Evolutionary conservation across 2,797 vertebrate species (phyloP), one percentile per base, ranked within the genome.

Genomic region (Monodelphis domestica): DNA sequence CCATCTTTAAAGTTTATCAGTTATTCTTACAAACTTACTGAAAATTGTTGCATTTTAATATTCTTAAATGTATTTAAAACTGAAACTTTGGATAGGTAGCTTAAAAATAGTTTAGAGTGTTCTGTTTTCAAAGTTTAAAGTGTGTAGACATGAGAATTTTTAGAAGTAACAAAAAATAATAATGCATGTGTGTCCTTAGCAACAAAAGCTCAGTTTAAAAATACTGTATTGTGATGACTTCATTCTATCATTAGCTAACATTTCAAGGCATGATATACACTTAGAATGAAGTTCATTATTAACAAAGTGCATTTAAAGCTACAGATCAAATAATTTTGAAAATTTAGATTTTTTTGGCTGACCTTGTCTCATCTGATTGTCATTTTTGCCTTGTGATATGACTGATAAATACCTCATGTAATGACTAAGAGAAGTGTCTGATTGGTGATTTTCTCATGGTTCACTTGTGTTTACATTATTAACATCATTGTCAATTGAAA

Each of bases 201-300:
- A 84, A 78, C n/a, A 38, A 38, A 84, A 26, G 26, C 6, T 92
- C 21, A 89, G 30, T 50, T 89, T 94, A 88, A 53, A 97, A 95
- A 54, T 17, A 14, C 92, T 53, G 70, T 93, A 87, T 94, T 6
- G 53, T 54, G 24, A 53, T 92, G 51, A 89, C 89, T 29, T 38
- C 2, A 89, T 84, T 84, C 38, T 0, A 53, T 90, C 9, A 90
- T 24, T 84, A 95, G 59, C 29, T 55, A 78, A 88, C 59, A 4
- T 15, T 50, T 70, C 45, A 93, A 94, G 70, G 70, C 24, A 56
- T 17, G 56, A 28, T 5, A 26, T 55, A 9, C 28, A 59, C 30
- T 88, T 89, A 88, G 11, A 45, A 89, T 54, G 70, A 91, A 28
- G 5, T 33, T 30, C 91, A 91, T 89, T 50, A 70, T 55, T 89